Conservation (phyloP, 2,888 invertebrate species). For the Morpho deidamia region DNA sequence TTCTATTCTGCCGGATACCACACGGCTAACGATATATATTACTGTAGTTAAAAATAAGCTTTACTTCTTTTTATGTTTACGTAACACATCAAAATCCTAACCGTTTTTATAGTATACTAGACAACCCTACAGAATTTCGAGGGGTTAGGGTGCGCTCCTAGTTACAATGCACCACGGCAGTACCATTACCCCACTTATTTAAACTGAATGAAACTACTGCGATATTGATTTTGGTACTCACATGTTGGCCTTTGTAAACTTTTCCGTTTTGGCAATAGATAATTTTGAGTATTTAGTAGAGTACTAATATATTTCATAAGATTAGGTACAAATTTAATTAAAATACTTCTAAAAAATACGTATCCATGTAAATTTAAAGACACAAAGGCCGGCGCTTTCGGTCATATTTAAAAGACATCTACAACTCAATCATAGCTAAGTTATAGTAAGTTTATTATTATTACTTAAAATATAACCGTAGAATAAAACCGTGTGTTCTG, state of each 20-base stretch:
- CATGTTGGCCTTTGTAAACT: constrained; percentile 28
- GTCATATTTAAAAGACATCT: no score
- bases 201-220: constrained; percentile 57
- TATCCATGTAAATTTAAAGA: no score
- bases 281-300: not conserved
- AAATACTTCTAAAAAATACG: not conserved
- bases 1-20: no score
- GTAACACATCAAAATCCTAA: not conserved
- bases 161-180: constrained; percentile 52
- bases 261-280: constrained; percentile 6
- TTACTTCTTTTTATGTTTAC: not conserved
- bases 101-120: not conserved
- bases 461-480: no score
- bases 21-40: no score
- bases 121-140: constrained; percentile 24
- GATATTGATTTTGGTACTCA: constrained; percentile 65
- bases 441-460: no score
- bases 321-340: not conserved
- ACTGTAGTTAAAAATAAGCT: no score
- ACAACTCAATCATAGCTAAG: no score
- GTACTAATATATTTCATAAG: no score
- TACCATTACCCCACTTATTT: constrained; percentile 69
- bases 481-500: no score
- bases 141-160: constrained; percentile 38
- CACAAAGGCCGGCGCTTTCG: no score